Percentiles rank a stretch among this genome's conserved stretches.
These are phyloP conservation scores for Noctilio leporinus DNA, from an alignment of 2,113 vertebrate genomes.

Conservation along the genomic window DNA sequence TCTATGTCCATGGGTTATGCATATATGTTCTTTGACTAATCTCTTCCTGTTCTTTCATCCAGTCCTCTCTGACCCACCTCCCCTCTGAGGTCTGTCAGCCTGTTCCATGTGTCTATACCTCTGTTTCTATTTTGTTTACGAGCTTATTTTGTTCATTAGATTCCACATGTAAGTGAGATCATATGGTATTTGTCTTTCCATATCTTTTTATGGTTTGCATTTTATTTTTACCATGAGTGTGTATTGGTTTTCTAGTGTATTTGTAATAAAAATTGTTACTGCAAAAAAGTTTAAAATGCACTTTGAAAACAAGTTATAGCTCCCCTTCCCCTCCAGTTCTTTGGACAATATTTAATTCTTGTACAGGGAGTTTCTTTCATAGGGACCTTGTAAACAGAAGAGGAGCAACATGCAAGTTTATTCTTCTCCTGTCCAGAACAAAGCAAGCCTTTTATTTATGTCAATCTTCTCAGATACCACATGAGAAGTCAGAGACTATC, in stretches of 20 bases:
- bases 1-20: no score
- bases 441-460: not conserved
- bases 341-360: not conserved
- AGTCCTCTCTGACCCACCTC: no score
- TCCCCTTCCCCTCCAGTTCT: not conserved
- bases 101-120: no score
- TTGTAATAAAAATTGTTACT: not conserved
- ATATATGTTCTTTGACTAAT: no score
- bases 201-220: not conserved
- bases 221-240: not conserved
- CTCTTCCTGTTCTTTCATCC: no score
- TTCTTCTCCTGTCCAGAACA: not conserved
- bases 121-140: no score
- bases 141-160: no score
- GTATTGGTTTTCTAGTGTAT: not conserved
- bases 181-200: not conserved
- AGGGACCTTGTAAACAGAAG: not conserved
- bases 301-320: not conserved
- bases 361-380: not conserved
- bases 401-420: not conserved
- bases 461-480: not conserved
- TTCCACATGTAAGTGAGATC: no score
- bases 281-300: not conserved
- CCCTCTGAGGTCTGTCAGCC: no score
- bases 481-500: not conserved